phyloP scores from a whole-genome alignment of 2,797 vertebrate genomes.

The Mastacembelus armatus region DNA sequence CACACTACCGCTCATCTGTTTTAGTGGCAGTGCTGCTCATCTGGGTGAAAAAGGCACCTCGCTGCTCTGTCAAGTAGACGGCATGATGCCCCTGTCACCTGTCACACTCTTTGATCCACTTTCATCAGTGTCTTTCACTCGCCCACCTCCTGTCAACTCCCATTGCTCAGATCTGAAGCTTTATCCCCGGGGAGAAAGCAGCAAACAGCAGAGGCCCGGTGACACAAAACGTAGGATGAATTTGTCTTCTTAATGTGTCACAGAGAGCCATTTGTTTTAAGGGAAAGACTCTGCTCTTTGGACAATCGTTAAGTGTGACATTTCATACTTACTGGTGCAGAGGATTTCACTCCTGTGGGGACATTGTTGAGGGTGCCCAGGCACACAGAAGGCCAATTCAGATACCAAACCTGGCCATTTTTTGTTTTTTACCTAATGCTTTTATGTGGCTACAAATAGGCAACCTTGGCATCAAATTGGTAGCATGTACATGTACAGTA shows the following conservation, averaged over 20 bases:
- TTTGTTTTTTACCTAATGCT: background rate
- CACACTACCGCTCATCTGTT: conserved; percentile 12
- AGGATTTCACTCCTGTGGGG: conserved; percentile 26
- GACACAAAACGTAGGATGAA: conserved; percentile 52
- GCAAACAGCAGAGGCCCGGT: conserved; percentile 41
- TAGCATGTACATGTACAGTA: no score
- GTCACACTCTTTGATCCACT: conserved; percentile 65
- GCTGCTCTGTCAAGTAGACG: conserved; percentile 37
- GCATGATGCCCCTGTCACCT: conserved; percentile 63
- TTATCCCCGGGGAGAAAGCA: conserved; percentile 31
- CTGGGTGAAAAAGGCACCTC: conserved; percentile 32
- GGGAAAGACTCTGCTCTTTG: conserved; percentile 21
- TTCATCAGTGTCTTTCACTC: conserved; percentile 47
- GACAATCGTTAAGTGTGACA: conserved; percentile 45
- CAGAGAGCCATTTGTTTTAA: conserved; percentile 43
- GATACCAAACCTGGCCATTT: conserved; percentile 11
- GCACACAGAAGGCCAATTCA: conserved; percentile 4
- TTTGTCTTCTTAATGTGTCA: conserved; percentile 59
- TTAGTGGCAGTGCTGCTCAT: conserved; percentile 41
- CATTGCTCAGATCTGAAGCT: conserved; percentile 57
- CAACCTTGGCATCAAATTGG: background rate
- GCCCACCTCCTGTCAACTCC: conserved; percentile 63
- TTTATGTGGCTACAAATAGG: background rate
- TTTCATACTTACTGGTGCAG: conserved; percentile 34
- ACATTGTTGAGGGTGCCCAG: conserved; percentile 16